These are phyloP conservation scores for Rhogogaster chlorosoma DNA, from an alignment of 2,888 invertebrate species.

Conservation along the genomic window DNA sequence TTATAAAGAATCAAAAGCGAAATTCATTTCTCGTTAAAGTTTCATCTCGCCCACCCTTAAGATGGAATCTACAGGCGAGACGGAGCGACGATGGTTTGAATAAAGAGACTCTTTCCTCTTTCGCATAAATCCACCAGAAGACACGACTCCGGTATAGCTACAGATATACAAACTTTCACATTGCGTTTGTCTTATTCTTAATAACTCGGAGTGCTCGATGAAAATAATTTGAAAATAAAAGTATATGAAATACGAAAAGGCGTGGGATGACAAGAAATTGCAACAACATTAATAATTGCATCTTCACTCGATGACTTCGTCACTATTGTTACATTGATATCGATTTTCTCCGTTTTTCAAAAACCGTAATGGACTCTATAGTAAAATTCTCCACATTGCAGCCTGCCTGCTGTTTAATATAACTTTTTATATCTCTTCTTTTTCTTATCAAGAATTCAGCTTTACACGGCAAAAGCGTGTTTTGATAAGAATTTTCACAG, in stretches of 20 bases:
- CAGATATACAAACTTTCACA: background rate
- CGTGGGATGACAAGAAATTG: background rate
- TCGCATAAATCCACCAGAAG: background rate
- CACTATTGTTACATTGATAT: background rate
- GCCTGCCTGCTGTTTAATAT: background rate
- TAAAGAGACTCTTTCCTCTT: conserved; percentile 19
- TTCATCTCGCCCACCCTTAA: conserved; percentile 18
- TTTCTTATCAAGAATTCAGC: background rate
- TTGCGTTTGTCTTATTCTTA: conserved; percentile 13
- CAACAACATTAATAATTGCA: background rate
- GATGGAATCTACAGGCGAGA: background rate
- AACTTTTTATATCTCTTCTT: background rate
- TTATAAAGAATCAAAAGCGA: conserved; percentile 16
- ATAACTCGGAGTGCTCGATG: conserved; percentile 34
- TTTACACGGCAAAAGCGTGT: background rate
- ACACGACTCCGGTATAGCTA: background rate
- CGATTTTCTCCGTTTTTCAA: background rate
- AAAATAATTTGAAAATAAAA: conserved; percentile 3
- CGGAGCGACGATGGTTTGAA: background rate
- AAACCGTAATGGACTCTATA: background rate
- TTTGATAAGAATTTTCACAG: background rate
- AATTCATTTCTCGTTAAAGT: conserved; percentile 36
- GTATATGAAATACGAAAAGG: background rate
- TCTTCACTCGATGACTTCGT: background rate
- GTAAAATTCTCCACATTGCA: background rate